Conservation (phyloP, 2,113 vertebrate species). For the Hoplias malabaricus region DNA sequence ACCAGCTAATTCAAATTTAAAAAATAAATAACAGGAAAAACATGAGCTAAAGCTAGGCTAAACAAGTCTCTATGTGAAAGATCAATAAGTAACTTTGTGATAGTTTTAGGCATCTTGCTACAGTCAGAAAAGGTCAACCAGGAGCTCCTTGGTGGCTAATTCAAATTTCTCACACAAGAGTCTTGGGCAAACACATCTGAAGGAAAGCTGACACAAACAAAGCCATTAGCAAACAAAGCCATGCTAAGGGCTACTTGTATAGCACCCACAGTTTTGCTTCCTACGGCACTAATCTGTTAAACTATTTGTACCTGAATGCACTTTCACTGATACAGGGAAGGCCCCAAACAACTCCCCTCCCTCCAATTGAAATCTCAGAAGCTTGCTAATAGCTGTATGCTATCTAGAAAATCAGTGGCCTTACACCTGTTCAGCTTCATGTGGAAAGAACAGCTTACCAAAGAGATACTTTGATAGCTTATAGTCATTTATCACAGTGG, state of each 20-base stretch:
- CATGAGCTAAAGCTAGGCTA: neutral
- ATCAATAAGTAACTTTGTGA: neutral
- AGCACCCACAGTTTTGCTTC: slow-evolving; percentile 23
- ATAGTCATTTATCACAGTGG: neutral
- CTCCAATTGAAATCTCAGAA: slow-evolving; percentile 11
- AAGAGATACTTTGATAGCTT: neutral
- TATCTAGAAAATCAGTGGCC: neutral
- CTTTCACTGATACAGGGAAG: slow-evolving; percentile 27
- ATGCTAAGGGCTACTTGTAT: slow-evolving; percentile 25
- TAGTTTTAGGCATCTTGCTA: neutral
- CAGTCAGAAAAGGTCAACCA: neutral
- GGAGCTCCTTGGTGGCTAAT: neutral
- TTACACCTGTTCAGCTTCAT: neutral
- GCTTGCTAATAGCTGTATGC: slow-evolving; percentile 1
- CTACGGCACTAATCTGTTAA: slow-evolving; percentile 49
- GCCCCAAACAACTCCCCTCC: neutral
- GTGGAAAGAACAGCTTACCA: neutral
- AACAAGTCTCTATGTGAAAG: neutral
- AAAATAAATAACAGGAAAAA: too few relatives aligned
- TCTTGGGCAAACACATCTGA: slow-evolving; percentile 43
- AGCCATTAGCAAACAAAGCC: slow-evolving; percentile 54
- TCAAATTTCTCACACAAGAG: slow-evolving; percentile 8
- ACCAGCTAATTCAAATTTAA: neutral
- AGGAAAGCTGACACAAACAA: slow-evolving; percentile 35
- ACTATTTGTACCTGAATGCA: slow-evolving; percentile 28